Evolutionary conservation across 2,888 invertebrate genomes (phyloP).

Genomic region (Dendrolimus pini): DNA sequence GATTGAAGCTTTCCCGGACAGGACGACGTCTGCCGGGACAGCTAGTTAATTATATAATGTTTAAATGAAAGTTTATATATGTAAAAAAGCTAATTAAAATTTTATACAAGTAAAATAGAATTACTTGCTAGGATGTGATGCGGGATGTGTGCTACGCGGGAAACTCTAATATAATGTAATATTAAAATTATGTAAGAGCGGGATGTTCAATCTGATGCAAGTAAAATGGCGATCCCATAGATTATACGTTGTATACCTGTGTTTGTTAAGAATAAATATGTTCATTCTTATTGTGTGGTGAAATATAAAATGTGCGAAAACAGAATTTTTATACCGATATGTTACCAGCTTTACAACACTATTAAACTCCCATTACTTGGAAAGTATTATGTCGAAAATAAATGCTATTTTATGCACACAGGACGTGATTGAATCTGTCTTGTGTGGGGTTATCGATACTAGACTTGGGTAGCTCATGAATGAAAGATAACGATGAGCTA

Average conservation of each 20-base stretch:
- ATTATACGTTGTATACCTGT: neutral
- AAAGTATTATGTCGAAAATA: constrained; percentile 14
- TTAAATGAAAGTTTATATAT: no score
- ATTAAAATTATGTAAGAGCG: neutral
- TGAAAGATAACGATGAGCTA: no score
- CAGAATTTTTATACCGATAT: neutral
- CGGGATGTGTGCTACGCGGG: no score
- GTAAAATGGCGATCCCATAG: neutral
- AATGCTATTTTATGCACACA: constrained; percentile 10
- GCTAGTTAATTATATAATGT: no score
- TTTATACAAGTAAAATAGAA: no score
- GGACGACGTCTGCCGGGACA: no score
- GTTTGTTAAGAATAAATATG: neutral
- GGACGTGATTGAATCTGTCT: constrained; percentile 3
- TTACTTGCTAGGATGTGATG: no score
- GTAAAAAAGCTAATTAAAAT: no score
- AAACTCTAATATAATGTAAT: neutral
- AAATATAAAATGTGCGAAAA: neutral
- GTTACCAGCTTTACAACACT: neutral
- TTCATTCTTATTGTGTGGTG: neutral
- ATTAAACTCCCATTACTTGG: constrained; percentile 12
- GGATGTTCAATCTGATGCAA: neutral
- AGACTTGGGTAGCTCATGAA: no score
- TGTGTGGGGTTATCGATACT: neutral
- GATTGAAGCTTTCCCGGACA: no score